phyloP scores from a whole-genome alignment of 2,113 vertebrate species.

The Lophotis ruficrista region DNA sequence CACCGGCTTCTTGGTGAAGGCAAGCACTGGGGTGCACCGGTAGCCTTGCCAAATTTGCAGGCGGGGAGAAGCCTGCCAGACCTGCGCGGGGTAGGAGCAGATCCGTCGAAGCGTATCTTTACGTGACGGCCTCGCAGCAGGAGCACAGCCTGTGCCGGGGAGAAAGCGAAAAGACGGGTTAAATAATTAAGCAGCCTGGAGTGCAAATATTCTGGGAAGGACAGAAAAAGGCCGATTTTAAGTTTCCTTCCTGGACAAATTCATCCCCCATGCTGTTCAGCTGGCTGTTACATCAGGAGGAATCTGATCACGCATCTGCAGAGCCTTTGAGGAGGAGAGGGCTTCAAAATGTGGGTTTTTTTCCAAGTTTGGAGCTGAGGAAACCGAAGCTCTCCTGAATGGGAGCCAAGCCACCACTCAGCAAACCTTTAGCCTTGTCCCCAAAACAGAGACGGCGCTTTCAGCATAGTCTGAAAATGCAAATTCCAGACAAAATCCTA shows the following conservation, averaged over 20 bases:
- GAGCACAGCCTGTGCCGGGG: background rate
- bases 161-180: background rate
- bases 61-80: background rate
- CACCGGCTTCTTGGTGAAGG: background rate
- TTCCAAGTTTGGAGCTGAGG: background rate
- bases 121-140: background rate
- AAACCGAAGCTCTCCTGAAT: background rate
- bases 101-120: background rate
- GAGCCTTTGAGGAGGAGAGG: background rate
- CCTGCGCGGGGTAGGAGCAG: background rate
- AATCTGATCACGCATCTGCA: background rate
- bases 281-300: background rate
- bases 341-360: background rate
- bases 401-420: background rate
- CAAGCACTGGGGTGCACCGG: too few species aligned
- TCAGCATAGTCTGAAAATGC: background rate
- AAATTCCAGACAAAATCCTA: conserved; percentile 15
- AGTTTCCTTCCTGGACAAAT: background rate
- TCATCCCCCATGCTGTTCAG: background rate
- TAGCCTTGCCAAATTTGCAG: background rate
- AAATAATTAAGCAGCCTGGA: background rate
- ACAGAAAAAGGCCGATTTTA: background rate
- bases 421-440: background rate
- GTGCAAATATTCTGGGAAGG: background rate
- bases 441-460: background rate